These are phyloP conservation scores for Tenualosa ilisha DNA, from an alignment of 2,797 vertebrate species.

Conservation along the genomic window DNA sequence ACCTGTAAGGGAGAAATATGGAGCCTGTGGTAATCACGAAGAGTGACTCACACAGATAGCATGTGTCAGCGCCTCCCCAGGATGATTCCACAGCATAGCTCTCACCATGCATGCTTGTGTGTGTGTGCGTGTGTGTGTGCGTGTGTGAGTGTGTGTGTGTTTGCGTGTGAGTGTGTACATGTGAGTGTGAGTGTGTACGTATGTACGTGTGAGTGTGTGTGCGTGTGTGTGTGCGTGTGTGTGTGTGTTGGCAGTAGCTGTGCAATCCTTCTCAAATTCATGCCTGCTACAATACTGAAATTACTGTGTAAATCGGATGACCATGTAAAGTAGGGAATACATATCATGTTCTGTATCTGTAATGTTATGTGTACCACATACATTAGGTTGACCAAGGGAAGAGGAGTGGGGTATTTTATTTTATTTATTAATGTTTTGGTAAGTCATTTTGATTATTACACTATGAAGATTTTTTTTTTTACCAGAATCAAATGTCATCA, in stretches of 20 bases:
- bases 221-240: not conserved
- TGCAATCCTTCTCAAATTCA: too few relatives aligned
- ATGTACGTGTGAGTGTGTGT: not conserved
- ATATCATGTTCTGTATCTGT: not conserved
- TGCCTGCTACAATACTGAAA: not conserved
- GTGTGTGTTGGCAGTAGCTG: too few relatives aligned
- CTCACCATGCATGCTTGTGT: not conserved
- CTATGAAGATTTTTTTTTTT: too few relatives aligned
- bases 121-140: not conserved
- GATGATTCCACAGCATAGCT: not conserved
- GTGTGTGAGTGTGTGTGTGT: too few relatives aligned
- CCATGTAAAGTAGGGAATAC: not conserved
- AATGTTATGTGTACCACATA: too few relatives aligned
- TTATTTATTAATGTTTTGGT: too few relatives aligned
- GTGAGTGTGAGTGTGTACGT: not conserved
- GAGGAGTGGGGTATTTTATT: too few relatives aligned
- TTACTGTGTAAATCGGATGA: not conserved
- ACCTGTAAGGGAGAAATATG: slow-evolving; percentile 6
- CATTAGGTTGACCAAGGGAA: too few relatives aligned
- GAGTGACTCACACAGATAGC: not conserved
- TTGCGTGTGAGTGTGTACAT: not conserved
- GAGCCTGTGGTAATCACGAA: not conserved
- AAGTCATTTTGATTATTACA: too few relatives aligned
- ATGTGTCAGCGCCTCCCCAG: not conserved
- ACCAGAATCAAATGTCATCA: too few relatives aligned